A percentile compares a stretch with the other conserved stretches of the same genome.
These are phyloP conservation scores for Semicossyphus pulcher DNA, from an alignment of 2,113 vertebrate genomes.

Conservation along the genomic window DNA sequence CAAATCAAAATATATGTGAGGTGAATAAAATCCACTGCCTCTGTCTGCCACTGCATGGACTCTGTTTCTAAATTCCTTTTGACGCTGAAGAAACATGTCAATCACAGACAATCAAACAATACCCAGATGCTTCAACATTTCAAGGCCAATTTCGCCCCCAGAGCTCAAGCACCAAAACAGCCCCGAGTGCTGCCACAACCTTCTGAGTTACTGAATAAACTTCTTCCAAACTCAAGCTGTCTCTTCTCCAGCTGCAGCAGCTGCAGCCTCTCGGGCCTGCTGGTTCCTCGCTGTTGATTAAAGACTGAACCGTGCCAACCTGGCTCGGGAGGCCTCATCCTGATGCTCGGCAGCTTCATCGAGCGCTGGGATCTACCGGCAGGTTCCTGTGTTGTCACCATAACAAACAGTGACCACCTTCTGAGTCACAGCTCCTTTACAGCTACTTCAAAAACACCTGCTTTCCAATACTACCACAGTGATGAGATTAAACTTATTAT, in stretches of 20 bases:
- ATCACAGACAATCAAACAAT: background rate
- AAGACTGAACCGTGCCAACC: conserved; percentile 8
- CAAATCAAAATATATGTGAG: background rate
- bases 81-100: conserved; percentile 17
- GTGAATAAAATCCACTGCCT: background rate
- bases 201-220: conserved; percentile 8
- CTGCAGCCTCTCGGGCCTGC: conserved; percentile 25
- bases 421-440: conserved; percentile 5
- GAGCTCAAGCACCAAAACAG: background rate
- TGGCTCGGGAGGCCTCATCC: conserved; percentile 30
- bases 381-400: conserved; percentile 16
- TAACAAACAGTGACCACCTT: background rate
- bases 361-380: conserved; percentile 17
- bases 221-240: conserved; percentile 3
- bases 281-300: conserved; percentile 2
- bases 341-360: conserved; percentile 2
- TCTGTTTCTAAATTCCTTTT: conserved; percentile 11
- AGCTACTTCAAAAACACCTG: background rate
- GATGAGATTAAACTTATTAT: background rate
- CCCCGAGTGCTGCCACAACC: too few relatives aligned
- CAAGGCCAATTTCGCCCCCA: background rate
- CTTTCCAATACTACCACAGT: background rate
- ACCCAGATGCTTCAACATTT: conserved; percentile 1
- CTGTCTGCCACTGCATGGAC: background rate
- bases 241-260: conserved; percentile 15